Evolutionary conservation across 2,797 vertebrate species (phyloP).

Genomic region (Platyrinchus mystaceus): DNA sequence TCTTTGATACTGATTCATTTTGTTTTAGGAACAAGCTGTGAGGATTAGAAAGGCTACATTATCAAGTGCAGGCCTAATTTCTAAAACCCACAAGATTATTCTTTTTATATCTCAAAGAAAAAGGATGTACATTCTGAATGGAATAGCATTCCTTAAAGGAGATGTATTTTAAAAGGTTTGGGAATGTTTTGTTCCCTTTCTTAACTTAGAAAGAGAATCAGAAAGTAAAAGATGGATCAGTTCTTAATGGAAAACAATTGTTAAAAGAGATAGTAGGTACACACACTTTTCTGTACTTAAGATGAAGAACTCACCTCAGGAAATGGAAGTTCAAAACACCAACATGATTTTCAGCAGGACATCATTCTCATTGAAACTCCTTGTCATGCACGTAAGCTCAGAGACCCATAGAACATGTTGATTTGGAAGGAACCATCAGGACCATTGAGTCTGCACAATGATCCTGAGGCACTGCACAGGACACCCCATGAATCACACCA

Average conservation of each 20-base stretch:
- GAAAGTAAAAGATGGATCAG: not conserved
- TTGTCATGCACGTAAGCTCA: not conserved
- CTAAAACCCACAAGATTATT: not conserved
- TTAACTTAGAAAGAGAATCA: not conserved
- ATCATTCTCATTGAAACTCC: not conserved
- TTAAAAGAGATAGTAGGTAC: not conserved
- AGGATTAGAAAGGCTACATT: not conserved
- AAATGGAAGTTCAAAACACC: not conserved
- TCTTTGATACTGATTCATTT: not conserved
- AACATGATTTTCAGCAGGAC: not conserved
- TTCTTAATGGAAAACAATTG: not conserved
- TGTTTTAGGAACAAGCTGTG: not conserved
- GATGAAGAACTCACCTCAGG: not conserved
- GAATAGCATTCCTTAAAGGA: not conserved
- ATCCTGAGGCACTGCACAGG: no score
- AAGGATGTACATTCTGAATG: not conserved
- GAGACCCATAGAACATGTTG: no score
- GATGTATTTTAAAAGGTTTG: not conserved
- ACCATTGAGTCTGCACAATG: no score
- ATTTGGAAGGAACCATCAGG: no score
- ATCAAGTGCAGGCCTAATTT: not conserved
- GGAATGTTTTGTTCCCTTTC: not conserved
- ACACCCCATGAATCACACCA: no score
- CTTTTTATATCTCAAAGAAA: not conserved
- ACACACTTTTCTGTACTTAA: not conserved